A percentile compares a stretch with the other conserved stretches of the same genome.
Conservation (phyloP, 2,113 vertebrate species). For the Nasalis larvatus region DNA sequence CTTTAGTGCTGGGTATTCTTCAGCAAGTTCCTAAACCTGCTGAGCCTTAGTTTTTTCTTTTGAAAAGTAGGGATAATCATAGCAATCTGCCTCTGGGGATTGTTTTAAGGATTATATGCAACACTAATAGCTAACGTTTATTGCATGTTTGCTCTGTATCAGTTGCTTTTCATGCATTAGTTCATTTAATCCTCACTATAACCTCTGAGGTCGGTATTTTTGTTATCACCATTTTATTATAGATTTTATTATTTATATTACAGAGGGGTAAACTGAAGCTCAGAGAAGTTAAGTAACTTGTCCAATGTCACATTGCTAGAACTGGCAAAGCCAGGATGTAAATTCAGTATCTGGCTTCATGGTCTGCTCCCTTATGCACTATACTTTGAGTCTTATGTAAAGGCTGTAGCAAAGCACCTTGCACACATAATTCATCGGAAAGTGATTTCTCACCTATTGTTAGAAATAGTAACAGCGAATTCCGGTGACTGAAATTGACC, state of each 20-base stretch:
- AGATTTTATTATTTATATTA: neutral
- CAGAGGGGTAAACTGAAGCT: neutral
- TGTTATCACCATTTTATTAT: neutral
- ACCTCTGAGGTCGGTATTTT: neutral
- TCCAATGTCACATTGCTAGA: neutral
- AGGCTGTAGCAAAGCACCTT: neutral
- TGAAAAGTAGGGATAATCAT: neutral
- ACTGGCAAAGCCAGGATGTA: neutral
- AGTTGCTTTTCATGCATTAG: neutral
- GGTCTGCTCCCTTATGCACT: neutral
- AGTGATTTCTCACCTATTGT: neutral
- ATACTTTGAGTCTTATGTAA: neutral
- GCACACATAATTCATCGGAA: neutral
- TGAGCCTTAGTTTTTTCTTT: neutral
- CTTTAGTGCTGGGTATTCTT: neutral
- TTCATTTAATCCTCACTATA: neutral
- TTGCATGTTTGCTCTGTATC: neutral
- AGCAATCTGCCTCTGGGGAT: neutral
- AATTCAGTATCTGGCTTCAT: neutral
- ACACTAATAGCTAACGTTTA: neutral
- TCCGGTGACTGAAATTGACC: neutral
- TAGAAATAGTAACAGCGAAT: neutral
- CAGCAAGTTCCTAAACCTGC: neutral
- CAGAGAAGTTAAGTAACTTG: neutral
- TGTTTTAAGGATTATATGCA: neutral